Evolutionary conservation across 1,140 invertebrate genomes (phyloP), one percentile per base, ranked within the genome.

Genomic region (Vanessa tameamea): DNA sequence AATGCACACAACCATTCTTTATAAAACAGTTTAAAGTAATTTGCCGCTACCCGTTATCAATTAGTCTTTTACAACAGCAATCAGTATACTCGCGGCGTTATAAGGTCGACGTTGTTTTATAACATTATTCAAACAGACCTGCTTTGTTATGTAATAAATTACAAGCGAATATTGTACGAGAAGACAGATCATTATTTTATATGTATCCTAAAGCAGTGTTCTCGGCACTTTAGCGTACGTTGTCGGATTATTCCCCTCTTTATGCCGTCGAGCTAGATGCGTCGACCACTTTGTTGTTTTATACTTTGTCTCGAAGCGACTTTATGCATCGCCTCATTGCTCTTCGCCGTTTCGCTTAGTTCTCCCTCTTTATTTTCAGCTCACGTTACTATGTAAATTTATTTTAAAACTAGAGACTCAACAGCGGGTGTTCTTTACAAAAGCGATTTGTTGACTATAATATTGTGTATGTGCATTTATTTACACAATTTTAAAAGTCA

Each of bases 201-300:
- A 90, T 87, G 85, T 83, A 84, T 79, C 81, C 82, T 88, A 84
- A 87, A 89, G 84, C 83, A 85, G 73, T 84, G 86, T 85, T 87
- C 79, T 75, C 79, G 80, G 85, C 82, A 81, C 80, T 88, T 86
- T 78, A 84, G 80, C 81, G 82, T 83, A 83, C 74, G 79, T 84
- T 83, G 82, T 81, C 77, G 86, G 84, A 92, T 90, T 90, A 92
- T 91, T 85, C 76, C 82, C 85, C 86, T 84, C 84, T 88, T 90
- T 84, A 87, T 84, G 83, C 82, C 77, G 80, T 81, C 78, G 83
- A 82, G 83, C 82, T 86, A 82, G 83, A 88, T 89, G 85, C 87
- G 84, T 84, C 87, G 82, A 90, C 87, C 86, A 90, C 88, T 92
- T 92, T 90, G 90, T 91, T 91, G 89, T 92, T 90, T 90, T 91